Conservation (phyloP, 2,113 vertebrate species). For the Marcusenius ussheri region DNA sequence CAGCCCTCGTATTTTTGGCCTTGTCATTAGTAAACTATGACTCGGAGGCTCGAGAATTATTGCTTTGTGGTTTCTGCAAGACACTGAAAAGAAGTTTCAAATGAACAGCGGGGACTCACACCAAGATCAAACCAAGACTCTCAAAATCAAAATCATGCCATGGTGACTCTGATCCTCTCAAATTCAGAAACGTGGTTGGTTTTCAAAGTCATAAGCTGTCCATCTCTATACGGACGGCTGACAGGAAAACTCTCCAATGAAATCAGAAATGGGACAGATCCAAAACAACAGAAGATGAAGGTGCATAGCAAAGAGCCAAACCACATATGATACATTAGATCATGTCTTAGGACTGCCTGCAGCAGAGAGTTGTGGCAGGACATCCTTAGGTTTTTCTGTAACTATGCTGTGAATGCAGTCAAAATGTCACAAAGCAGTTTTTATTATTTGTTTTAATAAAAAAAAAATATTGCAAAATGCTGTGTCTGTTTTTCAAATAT, state of each 20-base stretch:
- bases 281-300: not conserved
- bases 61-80: not conserved
- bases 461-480: not conserved
- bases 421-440: not conserved
- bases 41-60: not conserved
- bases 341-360: not conserved
- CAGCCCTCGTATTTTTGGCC: not conserved
- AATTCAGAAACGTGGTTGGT: not conserved
- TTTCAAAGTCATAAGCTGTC: not conserved
- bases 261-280: not conserved
- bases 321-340: not conserved
- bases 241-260: not conserved
- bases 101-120: not conserved
- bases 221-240: not conserved
- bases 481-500: not conserved
- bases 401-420: not conserved
- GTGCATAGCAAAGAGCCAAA: not conserved
- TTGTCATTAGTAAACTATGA: not conserved
- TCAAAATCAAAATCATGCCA: not conserved
- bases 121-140: not conserved
- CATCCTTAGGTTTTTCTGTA: not conserved
- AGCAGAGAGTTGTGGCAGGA: not conserved
- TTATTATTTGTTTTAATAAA: not conserved
- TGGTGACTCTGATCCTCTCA: not conserved
- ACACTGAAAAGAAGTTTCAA: not conserved